These are phyloP conservation scores for Phylloscopus collybita DNA, from an alignment of 2,797 vertebrate species.

Conservation along the genomic window DNA sequence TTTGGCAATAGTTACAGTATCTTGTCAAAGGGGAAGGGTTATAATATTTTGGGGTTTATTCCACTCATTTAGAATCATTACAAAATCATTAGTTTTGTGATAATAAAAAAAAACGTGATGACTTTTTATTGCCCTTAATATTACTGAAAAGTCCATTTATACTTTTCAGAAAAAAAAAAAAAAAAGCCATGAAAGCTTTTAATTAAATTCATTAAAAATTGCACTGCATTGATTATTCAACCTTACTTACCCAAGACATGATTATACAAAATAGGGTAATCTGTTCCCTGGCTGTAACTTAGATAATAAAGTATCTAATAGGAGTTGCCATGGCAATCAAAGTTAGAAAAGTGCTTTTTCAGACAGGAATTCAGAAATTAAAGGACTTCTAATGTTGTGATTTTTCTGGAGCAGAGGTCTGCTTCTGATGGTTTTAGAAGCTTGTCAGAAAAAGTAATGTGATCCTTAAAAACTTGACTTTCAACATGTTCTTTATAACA, in stretches of 20 bases:
- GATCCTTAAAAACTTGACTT: neutral
- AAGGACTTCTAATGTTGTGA: neutral
- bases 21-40: neutral
- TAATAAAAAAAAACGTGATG: neutral
- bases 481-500: neutral
- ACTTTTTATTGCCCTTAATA: neutral
- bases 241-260: neutral
- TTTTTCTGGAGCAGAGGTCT: constrained; percentile 3
- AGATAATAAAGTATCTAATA: constrained; percentile 28
- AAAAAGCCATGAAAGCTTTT: neutral
- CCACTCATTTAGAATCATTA: neutral
- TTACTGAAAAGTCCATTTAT: neutral
- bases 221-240: constrained; percentile 38
- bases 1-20: neutral
- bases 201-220: constrained; percentile 30
- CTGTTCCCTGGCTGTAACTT: constrained; percentile 6
- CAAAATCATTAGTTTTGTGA: neutral
- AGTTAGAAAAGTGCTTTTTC: constrained; percentile 13
- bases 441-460: neutral
- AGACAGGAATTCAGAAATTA: neutral
- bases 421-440: neutral
- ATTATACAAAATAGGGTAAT: constrained; percentile 32
- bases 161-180: neutral
- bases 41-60: neutral
- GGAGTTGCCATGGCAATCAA: constrained; percentile 51